Percentiles rank a stretch among this genome's conserved stretches.
These are phyloP conservation scores for Orientallactaga bullata DNA, from an alignment of 2,113 vertebrate species.

Conservation along the genomic window DNA sequence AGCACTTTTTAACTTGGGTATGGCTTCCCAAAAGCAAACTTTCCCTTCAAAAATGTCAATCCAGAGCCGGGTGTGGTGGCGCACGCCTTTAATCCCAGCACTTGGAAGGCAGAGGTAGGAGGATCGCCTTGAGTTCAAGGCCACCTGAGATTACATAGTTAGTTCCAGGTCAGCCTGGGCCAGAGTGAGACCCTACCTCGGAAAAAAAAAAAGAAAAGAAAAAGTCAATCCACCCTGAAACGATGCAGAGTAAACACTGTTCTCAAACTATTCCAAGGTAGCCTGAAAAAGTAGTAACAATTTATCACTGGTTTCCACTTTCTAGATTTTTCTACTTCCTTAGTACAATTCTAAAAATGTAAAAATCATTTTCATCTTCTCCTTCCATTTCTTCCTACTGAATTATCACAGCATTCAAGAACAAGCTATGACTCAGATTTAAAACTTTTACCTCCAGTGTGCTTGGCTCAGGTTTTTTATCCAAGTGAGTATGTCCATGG, in stretches of 20 bases:
- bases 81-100: too few relatives aligned
- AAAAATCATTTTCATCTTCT: neutral
- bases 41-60: neutral
- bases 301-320: neutral
- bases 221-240: neutral
- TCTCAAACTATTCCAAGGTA: neutral
- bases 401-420: neutral
- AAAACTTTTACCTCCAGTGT: slow-evolving; percentile 86
- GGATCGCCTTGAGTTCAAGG: too few relatives aligned
- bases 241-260: neutral
- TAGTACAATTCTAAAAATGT: neutral
- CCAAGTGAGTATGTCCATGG: slow-evolving; percentile 84
- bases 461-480: slow-evolving; percentile 87
- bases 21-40: neutral
- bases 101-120: too few relatives aligned
- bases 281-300: neutral
- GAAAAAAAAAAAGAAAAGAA: too few relatives aligned
- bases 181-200: too few relatives aligned
- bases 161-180: too few relatives aligned
- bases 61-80: too few relatives aligned
- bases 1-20: neutral
- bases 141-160: too few relatives aligned
- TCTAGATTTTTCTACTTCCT: neutral
- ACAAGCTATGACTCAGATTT: neutral
- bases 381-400: neutral